phyloP scores from a whole-genome alignment of 2,888 invertebrate species.

The Tuberolachnus salignus region DNA sequence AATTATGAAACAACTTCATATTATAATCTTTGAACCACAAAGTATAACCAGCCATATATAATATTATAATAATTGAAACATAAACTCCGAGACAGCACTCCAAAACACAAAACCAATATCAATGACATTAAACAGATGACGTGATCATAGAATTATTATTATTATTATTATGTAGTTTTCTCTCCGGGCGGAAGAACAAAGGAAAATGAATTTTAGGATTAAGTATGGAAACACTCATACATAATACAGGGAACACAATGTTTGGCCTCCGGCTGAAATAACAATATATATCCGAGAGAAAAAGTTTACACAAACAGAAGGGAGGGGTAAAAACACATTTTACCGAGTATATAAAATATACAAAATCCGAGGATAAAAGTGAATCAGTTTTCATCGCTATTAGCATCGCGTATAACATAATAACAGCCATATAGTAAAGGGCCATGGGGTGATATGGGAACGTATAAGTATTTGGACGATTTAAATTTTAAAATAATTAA shows the following conservation, averaged over 20 bases:
- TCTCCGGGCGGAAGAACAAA: conserved; percentile 25
- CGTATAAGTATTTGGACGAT: no score
- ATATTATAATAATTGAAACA: conserved; percentile 25
- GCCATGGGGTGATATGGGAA: no score
- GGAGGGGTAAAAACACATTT: neutral
- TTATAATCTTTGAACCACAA: neutral
- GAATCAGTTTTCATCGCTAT: conserved; percentile 16
- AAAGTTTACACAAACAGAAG: neutral
- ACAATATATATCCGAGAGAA: conserved; percentile 34
- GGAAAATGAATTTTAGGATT: conserved; percentile 35
- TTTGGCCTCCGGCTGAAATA: conserved; percentile 26
- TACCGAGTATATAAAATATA: neutral
- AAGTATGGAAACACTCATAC: neutral
- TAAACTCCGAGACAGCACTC: neutral
- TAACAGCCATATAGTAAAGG: no score
- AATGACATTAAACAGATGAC: conserved; percentile 1
- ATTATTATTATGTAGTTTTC: neutral
- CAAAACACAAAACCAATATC: conserved; percentile 56
- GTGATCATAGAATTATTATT: conserved; percentile 5
- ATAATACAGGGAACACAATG: neutral
- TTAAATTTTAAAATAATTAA: no score
- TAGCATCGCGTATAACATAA: neutral
- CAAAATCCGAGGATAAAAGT: conserved; percentile 13
- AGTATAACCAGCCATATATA: neutral
- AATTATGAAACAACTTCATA: neutral